phyloP scores from a whole-genome alignment of 2,797 vertebrate species.

The Eutrigla gurnardus region DNA sequence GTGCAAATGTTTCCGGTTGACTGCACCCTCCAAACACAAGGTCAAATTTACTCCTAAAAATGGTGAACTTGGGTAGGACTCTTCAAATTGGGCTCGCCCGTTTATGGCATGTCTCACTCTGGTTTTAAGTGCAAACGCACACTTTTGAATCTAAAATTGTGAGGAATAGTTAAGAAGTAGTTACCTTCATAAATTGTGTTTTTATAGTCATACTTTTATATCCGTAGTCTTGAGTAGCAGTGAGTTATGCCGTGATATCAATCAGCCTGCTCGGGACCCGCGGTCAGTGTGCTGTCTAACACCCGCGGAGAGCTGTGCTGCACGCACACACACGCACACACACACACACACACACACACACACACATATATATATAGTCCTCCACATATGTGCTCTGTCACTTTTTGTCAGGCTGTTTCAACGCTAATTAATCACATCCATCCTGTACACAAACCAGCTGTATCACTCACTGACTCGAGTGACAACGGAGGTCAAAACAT shows the following conservation, averaged over 20 bases:
- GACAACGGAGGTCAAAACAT: conserved; percentile 53
- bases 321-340: no score
- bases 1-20: background rate
- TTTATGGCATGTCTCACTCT: background rate
- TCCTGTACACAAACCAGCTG: conserved; percentile 31
- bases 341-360: no score
- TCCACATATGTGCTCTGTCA: conserved; percentile 48
- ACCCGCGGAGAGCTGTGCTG: background rate
- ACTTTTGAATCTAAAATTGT: background rate
- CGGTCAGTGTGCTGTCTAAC: background rate
- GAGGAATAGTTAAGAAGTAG: background rate
- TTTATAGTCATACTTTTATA: background rate
- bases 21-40: background rate
- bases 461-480: conserved; percentile 23
- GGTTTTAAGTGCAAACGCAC: background rate
- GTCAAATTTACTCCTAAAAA: background rate
- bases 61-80: background rate
- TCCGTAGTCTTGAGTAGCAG: background rate
- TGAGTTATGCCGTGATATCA: conserved; percentile 4
- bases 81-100: background rate
- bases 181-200: background rate
- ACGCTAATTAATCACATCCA: conserved; percentile 58
- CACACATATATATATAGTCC: background rate
- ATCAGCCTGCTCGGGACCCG: conserved; percentile 10
- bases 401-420: conserved; percentile 51